These are phyloP conservation scores for Odontophorus gujanensis DNA, from an alignment of 2,113 vertebrate genomes.

Conservation along the genomic window DNA sequence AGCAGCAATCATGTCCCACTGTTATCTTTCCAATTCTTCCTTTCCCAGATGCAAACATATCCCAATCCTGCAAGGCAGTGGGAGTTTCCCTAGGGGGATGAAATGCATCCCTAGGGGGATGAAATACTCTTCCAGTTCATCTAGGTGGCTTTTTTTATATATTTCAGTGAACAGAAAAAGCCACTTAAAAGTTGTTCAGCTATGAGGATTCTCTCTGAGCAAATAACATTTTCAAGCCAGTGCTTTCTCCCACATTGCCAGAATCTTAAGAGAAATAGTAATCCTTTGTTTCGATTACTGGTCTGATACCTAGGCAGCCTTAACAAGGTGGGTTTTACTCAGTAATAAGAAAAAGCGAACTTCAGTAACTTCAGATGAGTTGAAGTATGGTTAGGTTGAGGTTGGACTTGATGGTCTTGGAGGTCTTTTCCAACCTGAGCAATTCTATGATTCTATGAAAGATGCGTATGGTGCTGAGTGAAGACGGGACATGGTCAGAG, in stretches of 20 bases:
- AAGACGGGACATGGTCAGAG: background rate
- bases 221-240: background rate
- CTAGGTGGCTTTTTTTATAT: background rate
- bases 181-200: background rate
- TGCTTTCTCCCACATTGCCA: background rate
- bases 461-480: background rate
- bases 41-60: background rate
- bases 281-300: background rate
- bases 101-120: background rate
- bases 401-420: too few relatives aligned
- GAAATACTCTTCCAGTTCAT: background rate
- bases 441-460: background rate
- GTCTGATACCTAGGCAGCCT: background rate
- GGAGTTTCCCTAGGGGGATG: background rate
- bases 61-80: background rate
- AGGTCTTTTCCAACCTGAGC: too few relatives aligned
- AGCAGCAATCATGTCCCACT: background rate
- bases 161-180: slow-evolving; percentile 16
- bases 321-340: background rate
- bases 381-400: background rate
- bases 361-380: background rate
- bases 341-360: background rate
- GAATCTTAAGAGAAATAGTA: background rate
- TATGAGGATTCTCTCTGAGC: background rate
- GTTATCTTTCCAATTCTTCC: background rate